Percentiles rank a stretch among this genome's conserved stretches.
Evolutionary conservation across 1,140 invertebrate species (phyloP).

Genomic region (Elysia chlorotica): DNA sequence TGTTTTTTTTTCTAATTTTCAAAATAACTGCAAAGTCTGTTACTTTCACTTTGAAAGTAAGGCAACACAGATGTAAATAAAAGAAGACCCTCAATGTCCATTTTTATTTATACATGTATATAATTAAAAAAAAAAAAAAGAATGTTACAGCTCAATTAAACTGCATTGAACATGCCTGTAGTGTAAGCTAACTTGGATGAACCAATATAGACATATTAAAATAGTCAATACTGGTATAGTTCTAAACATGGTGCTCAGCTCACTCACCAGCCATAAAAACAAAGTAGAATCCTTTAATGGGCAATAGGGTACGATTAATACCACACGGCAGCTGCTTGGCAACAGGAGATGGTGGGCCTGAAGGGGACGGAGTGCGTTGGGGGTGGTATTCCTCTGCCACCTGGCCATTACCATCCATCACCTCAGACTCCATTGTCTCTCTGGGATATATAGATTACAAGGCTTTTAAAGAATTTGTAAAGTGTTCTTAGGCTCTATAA

Average conservation of each 20-base stretch:
- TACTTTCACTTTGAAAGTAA: too few species aligned
- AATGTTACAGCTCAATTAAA: background rate
- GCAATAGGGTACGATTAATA: conserved; percentile 76
- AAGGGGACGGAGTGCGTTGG: background rate
- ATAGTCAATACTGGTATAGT: background rate
- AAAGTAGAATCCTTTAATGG: conserved; percentile 88
- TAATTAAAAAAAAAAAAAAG: background rate
- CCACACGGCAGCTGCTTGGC: background rate
- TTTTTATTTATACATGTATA: background rate
- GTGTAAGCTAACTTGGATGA: background rate
- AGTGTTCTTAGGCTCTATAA: too few species aligned
- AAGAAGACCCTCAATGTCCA: background rate
- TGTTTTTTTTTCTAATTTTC: too few species aligned
- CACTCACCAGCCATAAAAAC: conserved; percentile 77
- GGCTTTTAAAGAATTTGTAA: too few species aligned
- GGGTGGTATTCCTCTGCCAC: conserved; percentile 14
- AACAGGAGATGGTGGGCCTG: background rate
- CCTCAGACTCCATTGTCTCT: too few species aligned
- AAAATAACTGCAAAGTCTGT: too few species aligned
- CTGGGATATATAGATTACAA: too few species aligned
- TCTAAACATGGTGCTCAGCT: background rate
- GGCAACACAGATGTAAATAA: too few species aligned
- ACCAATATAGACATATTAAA: background rate
- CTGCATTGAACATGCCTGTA: background rate
- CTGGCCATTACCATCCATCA: conserved; percentile 5